A percentile compares a stretch with the other conserved stretches of the same genome.
Evolutionary conservation across 2,888 invertebrate genomes (phyloP).

Genomic region (Boloria euphrosyne): DNA sequence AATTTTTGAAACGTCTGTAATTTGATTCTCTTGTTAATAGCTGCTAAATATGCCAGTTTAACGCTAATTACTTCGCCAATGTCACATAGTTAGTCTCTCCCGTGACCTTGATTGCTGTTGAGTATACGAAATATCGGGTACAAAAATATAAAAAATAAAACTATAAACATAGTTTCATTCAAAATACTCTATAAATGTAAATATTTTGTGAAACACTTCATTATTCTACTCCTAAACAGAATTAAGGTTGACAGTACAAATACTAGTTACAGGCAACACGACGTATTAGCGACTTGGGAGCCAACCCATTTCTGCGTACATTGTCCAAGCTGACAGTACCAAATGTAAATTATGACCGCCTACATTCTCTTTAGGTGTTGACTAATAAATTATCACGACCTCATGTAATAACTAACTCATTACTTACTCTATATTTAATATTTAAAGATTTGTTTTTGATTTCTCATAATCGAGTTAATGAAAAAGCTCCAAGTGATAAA

Average conservation of each 20-base stretch:
- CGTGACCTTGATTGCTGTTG: no score
- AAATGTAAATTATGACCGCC: constrained; percentile 18
- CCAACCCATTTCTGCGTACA: constrained; percentile 18
- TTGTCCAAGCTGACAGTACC: constrained; percentile 18
- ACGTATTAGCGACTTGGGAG: constrained; percentile 21
- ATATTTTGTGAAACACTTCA: not conserved
- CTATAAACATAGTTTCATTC: not conserved
- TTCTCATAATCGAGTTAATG: no score
- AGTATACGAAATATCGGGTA: not conserved
- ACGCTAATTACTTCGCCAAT: no score
- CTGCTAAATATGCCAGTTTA: no score
- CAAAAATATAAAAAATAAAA: not conserved
- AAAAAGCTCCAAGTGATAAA: no score
- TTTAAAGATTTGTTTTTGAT: no score
- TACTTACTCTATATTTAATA: no score
- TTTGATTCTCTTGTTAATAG: no score
- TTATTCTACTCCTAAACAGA: not conserved
- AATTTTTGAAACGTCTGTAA: no score
- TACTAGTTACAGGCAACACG: constrained; percentile 8
- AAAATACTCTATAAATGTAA: not conserved
- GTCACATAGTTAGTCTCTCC: no score
- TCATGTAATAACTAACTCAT: not conserved
- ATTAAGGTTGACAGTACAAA: constrained; percentile 12
- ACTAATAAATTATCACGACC: not conserved
- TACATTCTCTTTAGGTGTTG: constrained; percentile 2